Percentiles rank a stretch among this genome's conserved stretches.
Evolutionary conservation across 2,888 invertebrate genomes (phyloP).

Genomic region (Kuschelorhynchus macadamiae): DNA sequence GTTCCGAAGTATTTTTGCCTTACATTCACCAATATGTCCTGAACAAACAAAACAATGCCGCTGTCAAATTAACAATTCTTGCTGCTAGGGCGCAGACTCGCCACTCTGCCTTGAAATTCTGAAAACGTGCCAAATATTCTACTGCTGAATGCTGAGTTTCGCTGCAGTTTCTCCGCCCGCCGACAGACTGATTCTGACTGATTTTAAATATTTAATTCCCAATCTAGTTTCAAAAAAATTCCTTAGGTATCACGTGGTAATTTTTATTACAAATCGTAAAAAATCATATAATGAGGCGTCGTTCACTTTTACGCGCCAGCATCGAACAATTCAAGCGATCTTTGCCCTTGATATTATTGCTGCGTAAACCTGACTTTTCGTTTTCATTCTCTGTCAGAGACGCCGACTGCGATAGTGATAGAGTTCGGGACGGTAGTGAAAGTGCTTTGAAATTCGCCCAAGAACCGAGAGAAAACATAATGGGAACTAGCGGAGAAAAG

Average conservation of each 20-base stretch:
- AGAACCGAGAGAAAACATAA: constrained; percentile 9
- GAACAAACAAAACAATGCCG: too few relatives aligned
- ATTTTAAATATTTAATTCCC: too few relatives aligned
- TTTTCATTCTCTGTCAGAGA: constrained; percentile 21
- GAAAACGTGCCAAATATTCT: too few relatives aligned
- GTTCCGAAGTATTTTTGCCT: too few relatives aligned
- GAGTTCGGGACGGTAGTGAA: constrained; percentile 19
- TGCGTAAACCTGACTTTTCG: constrained; percentile 51
- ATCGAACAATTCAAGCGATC: constrained; percentile 39
- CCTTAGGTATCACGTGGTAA: not conserved
- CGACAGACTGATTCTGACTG: too few relatives aligned
- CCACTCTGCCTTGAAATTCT: too few relatives aligned
- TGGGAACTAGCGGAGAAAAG: constrained; percentile 1
- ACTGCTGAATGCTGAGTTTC: too few relatives aligned
- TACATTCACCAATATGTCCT: too few relatives aligned
- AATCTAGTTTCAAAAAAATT: too few relatives aligned
- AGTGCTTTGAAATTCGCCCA: constrained; percentile 7
- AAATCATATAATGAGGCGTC: constrained; percentile 9
- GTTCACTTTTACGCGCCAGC: constrained; percentile 13
- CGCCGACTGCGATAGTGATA: constrained; percentile 7
- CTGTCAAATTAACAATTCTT: too few relatives aligned
- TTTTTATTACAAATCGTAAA: not conserved
- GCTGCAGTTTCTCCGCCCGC: too few relatives aligned
- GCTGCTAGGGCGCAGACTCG: too few relatives aligned
- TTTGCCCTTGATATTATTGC: constrained; percentile 49